Evolutionary conservation across 2,113 vertebrate species (phyloP), one percentile per base, ranked within the genome.

Genomic region (Elaphurus davidianus): DNA sequence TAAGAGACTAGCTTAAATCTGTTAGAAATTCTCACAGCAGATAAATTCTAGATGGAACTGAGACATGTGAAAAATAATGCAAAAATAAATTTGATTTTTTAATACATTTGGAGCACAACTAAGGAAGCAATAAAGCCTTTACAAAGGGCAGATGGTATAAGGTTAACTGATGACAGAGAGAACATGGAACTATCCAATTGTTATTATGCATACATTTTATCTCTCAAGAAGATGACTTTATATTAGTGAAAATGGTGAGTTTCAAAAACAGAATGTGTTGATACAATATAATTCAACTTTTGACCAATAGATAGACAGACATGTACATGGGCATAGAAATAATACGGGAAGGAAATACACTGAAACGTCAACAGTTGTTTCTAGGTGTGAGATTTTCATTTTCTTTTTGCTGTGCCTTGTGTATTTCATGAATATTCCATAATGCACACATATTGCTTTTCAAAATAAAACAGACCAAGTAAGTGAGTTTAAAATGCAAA

Each of bases 111-210:
- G 64, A 96, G 57, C 50, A 95, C 40, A 95, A 87, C 76, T n/a
- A 93, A 94, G 45, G 82, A 97, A 92, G 60, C 45, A 98, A 84
- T 40, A 95, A 97, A 52, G 74, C 71, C 90, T 97, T 79, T 97
- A 57, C 28, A 59, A 87, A 97, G 90, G 96, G 81, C 97, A 98
- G 97, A 98, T 97, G 92, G 97, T 54, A 0, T 95, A 94, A 97
- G 94, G 93, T 97, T 97, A 96, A 88, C 90, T 97, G 84, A 97
- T 92, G 96, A 97, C 79, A 90, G 55, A 91, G 8, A 55, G 85
- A 95, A 87, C 45, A 79, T 83, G 43, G 11, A 83, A 84, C 25
- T 40, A 87, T 60, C 15, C 87, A 64, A 90, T 19, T 95, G 78
- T 60, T 83, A 40, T 90, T 83, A 67, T 57, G 19, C 27, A 33